Evolutionary conservation across 1,140 invertebrate genomes (phyloP), one percentile per base, ranked within the genome.

Genomic region (Drosophila pectinifera): DNA sequence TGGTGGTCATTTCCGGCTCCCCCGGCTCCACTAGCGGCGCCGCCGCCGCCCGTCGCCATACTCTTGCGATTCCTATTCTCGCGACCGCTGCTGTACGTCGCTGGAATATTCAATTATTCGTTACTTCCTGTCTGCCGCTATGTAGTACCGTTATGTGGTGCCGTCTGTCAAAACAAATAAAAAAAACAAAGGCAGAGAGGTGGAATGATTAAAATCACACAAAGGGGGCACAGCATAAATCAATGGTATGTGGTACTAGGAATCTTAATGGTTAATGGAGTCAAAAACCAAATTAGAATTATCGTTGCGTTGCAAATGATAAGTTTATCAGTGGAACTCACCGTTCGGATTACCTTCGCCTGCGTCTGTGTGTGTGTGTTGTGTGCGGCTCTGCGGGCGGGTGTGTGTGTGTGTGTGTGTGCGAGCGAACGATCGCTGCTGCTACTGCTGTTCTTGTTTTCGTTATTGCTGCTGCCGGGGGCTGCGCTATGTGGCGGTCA

Each of bases 61-160:
- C 48, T 73, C 16, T 22, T 13, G 18, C 14, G 42, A 54, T 73
- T 57, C 24, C 63, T 39, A 28, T 72, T 75, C 45, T 39, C 22
- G 42, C 45, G 49, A 48, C 16, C 18, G 38, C 38, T 62, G 59
- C 54, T 46, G 76, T 42, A 89, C 84, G 84, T 54, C 67, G 63
- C 53, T 80, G 49, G 84, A 88, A 88, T 88, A 89, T 73, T 83
- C 61, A 89, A 88, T 88, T 80, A 89, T 78, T 78, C 73, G 31
- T 49, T 61, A 67, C 59, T 88, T 88, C 79, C 83, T 72, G 84
- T 80, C 56, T 70, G 64, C 55, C 20, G 28, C 58, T 69, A 55
- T 57, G 57, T 38, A 31, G 31, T 59, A 24, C 45, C 65, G 70
- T 67, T 70, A 42, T 53, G 69, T 31, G 46, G 22, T 31, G 41